Percentiles rank a stretch among this genome's conserved stretches.
phyloP scores from a whole-genome alignment of 2,113 vertebrate genomes.

The Catharus fuscescens region DNA sequence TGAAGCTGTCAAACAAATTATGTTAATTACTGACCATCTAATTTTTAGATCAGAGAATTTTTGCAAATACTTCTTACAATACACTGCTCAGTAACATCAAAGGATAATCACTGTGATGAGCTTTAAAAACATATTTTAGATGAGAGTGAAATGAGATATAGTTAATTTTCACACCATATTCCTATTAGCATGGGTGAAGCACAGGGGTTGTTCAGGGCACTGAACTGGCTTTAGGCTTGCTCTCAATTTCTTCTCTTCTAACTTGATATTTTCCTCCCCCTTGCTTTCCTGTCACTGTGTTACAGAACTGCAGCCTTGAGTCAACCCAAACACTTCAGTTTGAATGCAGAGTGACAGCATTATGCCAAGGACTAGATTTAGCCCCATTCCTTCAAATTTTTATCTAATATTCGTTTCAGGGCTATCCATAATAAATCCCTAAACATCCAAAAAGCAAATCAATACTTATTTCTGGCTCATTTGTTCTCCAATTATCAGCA shows the following conservation, averaged over 20 bases:
- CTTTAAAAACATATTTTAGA: neutral
- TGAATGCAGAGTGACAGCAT: neutral
- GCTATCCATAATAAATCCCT: neutral
- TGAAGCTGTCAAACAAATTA: conserved; percentile 57
- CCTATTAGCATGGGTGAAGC: neutral
- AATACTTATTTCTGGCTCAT: neutral
- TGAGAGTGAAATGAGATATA: neutral
- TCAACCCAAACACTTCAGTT: neutral
- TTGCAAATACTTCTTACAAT: neutral
- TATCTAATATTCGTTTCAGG: neutral
- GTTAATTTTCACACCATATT: neutral
- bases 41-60: conserved; percentile 36
- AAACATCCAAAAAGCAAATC: neutral
- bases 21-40: conserved; percentile 53
- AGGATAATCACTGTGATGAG: neutral
- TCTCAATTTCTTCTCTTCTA: neutral
- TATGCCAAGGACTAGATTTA: neutral
- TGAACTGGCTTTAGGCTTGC: neutral
- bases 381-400: neutral
- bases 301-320: neutral
- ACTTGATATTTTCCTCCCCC: neutral
- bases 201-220: neutral
- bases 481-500: neutral
- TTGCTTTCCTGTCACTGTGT: neutral
- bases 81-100: neutral